A percentile compares a stretch with the other conserved stretches of the same genome.
Conservation (phyloP, 2,113 vertebrate genomes). For the Atlantisia rogersi region DNA sequence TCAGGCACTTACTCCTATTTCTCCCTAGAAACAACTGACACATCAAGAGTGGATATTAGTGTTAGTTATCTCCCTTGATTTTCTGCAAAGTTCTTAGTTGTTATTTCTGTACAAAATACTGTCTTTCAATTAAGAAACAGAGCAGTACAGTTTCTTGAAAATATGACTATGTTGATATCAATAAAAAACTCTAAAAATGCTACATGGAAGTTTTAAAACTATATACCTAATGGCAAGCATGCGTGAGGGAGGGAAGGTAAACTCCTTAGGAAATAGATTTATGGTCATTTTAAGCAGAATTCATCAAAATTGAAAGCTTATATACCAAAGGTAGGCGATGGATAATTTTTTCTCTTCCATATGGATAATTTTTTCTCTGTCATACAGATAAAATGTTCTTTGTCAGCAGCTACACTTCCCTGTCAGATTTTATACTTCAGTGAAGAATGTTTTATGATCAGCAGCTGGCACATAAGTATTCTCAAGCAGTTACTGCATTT, state of each 20-base stretch:
- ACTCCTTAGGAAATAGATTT: neutral
- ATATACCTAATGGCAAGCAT: neutral
- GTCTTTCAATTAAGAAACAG: neutral
- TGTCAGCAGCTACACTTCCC: conserved; percentile 40
- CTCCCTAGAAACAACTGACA: neutral
- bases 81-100: neutral
- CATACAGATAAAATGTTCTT: conserved; percentile 34
- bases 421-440: conserved; percentile 48
- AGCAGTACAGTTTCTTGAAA: neutral
- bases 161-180: neutral
- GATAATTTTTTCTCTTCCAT: conserved; percentile 15
- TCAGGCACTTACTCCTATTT: neutral
- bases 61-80: neutral
- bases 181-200: neutral
- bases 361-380: conserved; percentile 8
- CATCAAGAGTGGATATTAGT: neutral
- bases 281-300: neutral
- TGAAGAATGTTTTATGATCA: conserved; percentile 48
- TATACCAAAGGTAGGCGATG: neutral
- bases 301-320: conserved; percentile 10
- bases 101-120: neutral
- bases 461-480: conserved; percentile 24
- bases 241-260: neutral
- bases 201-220: neutral
- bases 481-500: neutral